Percentiles rank a stretch among this genome's conserved stretches.
These are phyloP conservation scores for Alexandromys fortis DNA, from an alignment of 2,113 vertebrate species.

Conservation along the genomic window DNA sequence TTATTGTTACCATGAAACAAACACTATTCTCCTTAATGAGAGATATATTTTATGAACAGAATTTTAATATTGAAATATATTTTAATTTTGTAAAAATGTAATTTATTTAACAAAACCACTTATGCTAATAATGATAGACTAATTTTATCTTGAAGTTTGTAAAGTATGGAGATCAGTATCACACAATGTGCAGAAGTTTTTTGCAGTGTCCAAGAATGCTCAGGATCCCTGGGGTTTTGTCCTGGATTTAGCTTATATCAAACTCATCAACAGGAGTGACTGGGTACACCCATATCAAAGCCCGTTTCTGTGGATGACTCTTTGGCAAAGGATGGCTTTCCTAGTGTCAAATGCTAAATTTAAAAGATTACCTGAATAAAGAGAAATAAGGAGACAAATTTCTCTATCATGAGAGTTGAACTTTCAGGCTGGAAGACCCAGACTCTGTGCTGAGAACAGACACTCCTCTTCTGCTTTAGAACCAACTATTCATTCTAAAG, in stretches of 20 bases:
- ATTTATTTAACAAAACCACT: constrained; percentile 15
- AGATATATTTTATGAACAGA: background rate
- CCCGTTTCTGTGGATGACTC: background rate
- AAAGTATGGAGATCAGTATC: background rate
- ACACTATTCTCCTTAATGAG: constrained; percentile 3
- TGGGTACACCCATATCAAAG: background rate
- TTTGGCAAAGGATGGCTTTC: background rate
- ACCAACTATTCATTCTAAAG: background rate
- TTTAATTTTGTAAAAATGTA: background rate
- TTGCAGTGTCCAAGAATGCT: background rate
- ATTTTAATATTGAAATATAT: constrained; percentile 36
- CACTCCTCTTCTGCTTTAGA: background rate
- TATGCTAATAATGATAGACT: background rate
- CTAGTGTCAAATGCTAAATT: background rate
- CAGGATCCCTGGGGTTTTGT: background rate
- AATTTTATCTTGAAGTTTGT: background rate
- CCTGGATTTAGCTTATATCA: background rate
- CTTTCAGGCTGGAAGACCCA: background rate
- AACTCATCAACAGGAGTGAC: background rate
- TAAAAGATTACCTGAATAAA: constrained; percentile 28
- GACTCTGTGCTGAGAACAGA: background rate
- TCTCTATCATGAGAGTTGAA: background rate
- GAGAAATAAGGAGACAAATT: background rate
- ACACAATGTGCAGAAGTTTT: background rate
- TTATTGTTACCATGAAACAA: background rate